Conservation (phyloP, 1,140 invertebrate species). For the Delia radicum region DNA sequence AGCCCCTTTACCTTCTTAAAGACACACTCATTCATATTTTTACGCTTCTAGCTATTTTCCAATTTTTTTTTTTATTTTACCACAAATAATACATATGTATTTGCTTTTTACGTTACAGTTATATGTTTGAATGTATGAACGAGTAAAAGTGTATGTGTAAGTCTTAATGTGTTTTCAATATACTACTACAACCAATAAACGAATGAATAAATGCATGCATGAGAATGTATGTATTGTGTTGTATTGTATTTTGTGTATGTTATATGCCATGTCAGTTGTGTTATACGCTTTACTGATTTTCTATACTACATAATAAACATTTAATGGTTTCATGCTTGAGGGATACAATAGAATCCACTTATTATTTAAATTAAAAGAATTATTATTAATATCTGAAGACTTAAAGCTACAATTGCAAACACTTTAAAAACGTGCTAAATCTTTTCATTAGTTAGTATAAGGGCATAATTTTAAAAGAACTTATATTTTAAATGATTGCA, state of each 20-base stretch:
- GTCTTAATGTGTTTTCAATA: background rate
- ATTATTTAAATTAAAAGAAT: background rate
- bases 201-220: background rate
- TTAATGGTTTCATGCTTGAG: constrained; percentile 4
- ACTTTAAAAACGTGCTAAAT: too few species aligned
- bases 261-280: background rate
- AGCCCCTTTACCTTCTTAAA: too few species aligned
- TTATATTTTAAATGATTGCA: too few species aligned
- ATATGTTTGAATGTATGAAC: too few species aligned
- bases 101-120: background rate
- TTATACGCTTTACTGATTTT: background rate
- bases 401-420: too few species aligned
- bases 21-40: too few species aligned
- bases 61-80: background rate
- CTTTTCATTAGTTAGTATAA: too few species aligned
- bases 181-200: background rate
- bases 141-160: background rate
- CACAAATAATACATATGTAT: background rate
- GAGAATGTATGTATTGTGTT: background rate
- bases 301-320: background rate
- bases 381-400: too few species aligned
- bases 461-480: too few species aligned
- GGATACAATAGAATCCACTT: background rate
- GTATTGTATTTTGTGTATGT: background rate
- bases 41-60: background rate